Conservation (phyloP, 2,797 vertebrate genomes). For the Falco naumanni region DNA sequence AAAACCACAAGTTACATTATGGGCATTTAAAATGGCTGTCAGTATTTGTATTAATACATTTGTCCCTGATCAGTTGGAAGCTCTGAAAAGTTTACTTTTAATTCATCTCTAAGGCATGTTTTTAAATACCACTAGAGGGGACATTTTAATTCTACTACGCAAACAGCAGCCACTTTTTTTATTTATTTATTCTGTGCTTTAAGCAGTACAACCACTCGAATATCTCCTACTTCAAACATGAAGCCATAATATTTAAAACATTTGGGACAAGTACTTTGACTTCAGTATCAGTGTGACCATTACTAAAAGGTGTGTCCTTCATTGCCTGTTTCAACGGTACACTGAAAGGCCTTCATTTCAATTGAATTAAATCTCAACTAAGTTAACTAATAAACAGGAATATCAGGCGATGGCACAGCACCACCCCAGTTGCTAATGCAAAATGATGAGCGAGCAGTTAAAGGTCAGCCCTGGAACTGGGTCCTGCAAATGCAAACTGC, state of each 20-base stretch:
- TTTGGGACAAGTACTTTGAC: neutral
- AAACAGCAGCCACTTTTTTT: neutral
- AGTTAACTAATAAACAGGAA: constrained; percentile 58
- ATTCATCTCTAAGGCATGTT: neutral
- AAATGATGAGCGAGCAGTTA: neutral
- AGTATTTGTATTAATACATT: neutral
- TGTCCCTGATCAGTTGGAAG: neutral
- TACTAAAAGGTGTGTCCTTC: neutral
- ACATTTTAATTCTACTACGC: neutral
- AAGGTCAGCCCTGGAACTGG: neutral
- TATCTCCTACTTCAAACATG: neutral
- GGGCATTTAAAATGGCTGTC: neutral
- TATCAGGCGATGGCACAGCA: neutral
- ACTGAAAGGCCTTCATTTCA: constrained; percentile 46
- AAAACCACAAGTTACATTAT: neutral
- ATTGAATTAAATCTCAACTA: constrained; percentile 44
- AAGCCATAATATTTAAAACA: neutral
- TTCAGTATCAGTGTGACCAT: neutral
- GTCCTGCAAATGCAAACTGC: neutral
- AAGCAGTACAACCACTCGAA: neutral
- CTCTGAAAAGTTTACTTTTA: neutral
- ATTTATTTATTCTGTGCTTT: neutral
- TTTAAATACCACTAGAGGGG: neutral
- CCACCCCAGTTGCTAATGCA: constrained; percentile 28
- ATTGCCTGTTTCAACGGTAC: neutral